Percentiles rank a stretch among this genome's conserved stretches.
Conservation (phyloP, 1,140 invertebrate genomes). For the Pogonognathellus flavescens region DNA sequence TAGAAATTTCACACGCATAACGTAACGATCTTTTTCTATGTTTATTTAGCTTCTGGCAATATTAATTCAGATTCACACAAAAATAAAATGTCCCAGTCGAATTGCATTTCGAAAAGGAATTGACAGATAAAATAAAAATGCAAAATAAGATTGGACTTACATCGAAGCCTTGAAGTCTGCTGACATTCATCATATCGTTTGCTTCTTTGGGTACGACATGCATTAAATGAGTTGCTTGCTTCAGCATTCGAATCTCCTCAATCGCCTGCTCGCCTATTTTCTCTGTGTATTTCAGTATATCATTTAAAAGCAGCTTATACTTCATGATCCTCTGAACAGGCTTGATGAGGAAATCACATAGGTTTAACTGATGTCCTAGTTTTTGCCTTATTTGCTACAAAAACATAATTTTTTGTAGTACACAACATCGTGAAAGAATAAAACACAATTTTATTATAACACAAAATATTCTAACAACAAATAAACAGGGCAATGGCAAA, state of each 20-base stretch:
- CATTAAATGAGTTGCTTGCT: slow-evolving; percentile 82
- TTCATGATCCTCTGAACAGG: slow-evolving; percentile 97
- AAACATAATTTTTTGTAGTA: neutral
- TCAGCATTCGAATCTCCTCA: slow-evolving; percentile 75
- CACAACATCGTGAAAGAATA: too few relatives aligned
- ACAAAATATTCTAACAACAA: neutral
- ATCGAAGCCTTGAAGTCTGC: slow-evolving; percentile 95
- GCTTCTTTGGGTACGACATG: slow-evolving; percentile 94
- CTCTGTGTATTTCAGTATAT: slow-evolving; percentile 84
- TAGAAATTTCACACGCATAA: too few relatives aligned
- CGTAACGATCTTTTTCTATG: too few relatives aligned
- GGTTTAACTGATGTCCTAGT: slow-evolving; percentile 91
- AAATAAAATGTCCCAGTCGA: neutral
- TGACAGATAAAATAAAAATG: slow-evolving; percentile 21
- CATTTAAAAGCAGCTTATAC: slow-evolving; percentile 93
- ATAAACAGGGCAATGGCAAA: too few relatives aligned
- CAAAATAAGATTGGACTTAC: slow-evolving; percentile 74
- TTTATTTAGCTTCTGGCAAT: neutral
- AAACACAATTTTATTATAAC: too few relatives aligned
- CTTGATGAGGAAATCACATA: slow-evolving; percentile 97
- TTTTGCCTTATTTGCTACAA: slow-evolving; percentile 88
- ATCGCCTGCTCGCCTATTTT: slow-evolving; percentile 78
- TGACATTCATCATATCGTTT: slow-evolving; percentile 99
- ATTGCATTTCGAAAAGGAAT: neutral
- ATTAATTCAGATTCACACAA: slow-evolving; percentile 2